Evolutionary conservation across 2,113 vertebrate genomes (phyloP).

Genomic region (Coracopsis vasa): DNA sequence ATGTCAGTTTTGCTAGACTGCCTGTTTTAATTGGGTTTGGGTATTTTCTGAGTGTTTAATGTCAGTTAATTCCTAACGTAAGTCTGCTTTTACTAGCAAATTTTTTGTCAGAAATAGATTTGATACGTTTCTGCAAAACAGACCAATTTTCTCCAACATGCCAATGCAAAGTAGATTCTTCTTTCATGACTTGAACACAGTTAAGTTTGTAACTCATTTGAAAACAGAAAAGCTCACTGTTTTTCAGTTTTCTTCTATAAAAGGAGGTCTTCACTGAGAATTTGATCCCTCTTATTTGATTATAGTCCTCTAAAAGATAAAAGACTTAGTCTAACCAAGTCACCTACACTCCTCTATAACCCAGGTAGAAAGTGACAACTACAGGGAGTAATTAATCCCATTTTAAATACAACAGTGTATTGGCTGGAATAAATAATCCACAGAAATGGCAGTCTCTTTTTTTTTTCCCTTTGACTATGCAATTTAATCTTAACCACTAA

Average conservation of each 20-base stretch:
- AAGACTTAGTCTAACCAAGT: not conserved
- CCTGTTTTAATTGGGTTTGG: not conserved
- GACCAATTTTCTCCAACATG: not conserved
- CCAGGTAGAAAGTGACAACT: not conserved
- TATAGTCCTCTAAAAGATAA: not conserved
- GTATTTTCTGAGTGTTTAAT: fast-evolving
- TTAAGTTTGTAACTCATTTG: not conserved
- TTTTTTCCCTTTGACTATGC: not conserved
- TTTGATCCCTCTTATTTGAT: not conserved
- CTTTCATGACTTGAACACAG: not conserved
- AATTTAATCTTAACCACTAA: not conserved
- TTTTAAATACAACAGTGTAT: not conserved
- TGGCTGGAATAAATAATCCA: not conserved
- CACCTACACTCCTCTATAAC: not conserved
- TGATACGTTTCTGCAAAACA: not conserved
- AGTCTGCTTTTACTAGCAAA: not conserved
- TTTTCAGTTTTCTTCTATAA: not conserved
- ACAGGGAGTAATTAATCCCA: not conserved
- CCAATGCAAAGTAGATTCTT: not conserved
- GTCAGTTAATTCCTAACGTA: not conserved
- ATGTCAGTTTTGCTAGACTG: not conserved
- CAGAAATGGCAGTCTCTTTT: not conserved
- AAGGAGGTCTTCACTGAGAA: not conserved
- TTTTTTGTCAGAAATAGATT: not conserved
- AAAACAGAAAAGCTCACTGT: not conserved